phyloP scores from a whole-genome alignment of 1,140 invertebrate genomes.

The Cyphomyrmex costatus region DNA sequence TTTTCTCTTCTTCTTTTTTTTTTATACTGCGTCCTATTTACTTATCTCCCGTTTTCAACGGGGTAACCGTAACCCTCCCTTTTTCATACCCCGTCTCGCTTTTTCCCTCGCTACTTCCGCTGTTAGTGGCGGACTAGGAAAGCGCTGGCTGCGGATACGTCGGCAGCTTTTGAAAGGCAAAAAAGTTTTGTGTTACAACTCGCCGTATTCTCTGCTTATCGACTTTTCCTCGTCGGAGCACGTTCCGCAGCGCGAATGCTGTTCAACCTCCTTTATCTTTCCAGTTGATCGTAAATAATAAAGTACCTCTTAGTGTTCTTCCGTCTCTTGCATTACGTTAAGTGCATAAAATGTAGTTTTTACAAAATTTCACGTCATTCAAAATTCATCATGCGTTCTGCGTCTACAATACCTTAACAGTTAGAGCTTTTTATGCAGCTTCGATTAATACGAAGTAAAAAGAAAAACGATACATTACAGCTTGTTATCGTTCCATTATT shows the following conservation, averaged over 20 bases:
- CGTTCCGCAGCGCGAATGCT: not conserved
- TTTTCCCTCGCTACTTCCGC: slow-evolving; percentile 2
- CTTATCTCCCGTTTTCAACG: slow-evolving; percentile 52
- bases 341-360: slow-evolving; percentile 1
- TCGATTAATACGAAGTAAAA: slow-evolving; percentile 5
- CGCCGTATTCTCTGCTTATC: slow-evolving; percentile 7
- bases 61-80: not conserved
- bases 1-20: not conserved
- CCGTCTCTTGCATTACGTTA: slow-evolving; percentile 24
- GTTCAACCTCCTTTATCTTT: slow-evolving; percentile 15
- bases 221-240: slow-evolving; percentile 3
- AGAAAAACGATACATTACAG: not conserved
- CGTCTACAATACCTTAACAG: not conserved
- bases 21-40: slow-evolving; percentile 49
- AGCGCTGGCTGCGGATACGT: slow-evolving; percentile 13
- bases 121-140: slow-evolving; percentile 23
- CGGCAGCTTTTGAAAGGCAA: slow-evolving; percentile 41
- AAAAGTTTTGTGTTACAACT: not conserved
- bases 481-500: slow-evolving; percentile 6
- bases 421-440: not conserved
- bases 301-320: slow-evolving; percentile 2
- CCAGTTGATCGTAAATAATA: slow-evolving; percentile 27
- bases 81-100: slow-evolving; percentile 31
- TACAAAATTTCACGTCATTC: not conserved
- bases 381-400: not conserved